Evolutionary conservation across 2,888 invertebrate genomes (phyloP).

Genomic region (Idaea dimidiata): DNA sequence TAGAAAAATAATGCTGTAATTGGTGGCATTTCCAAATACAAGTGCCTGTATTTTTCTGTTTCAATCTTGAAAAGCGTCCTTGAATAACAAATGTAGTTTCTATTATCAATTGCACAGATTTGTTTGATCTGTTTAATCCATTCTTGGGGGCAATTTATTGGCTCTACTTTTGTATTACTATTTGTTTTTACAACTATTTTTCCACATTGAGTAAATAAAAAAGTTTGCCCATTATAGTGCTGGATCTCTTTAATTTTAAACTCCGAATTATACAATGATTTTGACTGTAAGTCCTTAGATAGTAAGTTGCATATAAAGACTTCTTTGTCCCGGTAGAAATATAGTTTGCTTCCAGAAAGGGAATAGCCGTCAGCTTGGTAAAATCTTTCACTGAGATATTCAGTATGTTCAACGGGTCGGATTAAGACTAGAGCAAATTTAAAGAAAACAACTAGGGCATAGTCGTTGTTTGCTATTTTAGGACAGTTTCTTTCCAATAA

Average conservation of each 20-base stretch:
- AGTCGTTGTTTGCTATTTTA: slow-evolving; percentile 56
- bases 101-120: slow-evolving; percentile 52
- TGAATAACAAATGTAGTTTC: slow-evolving; percentile 65
- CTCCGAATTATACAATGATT: slow-evolving; percentile 47
- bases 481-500: slow-evolving; percentile 9
- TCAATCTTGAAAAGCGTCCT: slow-evolving; percentile 63
- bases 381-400: slow-evolving; percentile 46
- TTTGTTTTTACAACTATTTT: slow-evolving; percentile 47
- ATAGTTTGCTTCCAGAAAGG: slow-evolving; percentile 43
- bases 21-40: slow-evolving; percentile 63
- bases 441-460: slow-evolving; percentile 48
- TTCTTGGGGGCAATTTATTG: slow-evolving; percentile 52
- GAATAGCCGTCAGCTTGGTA: slow-evolving; percentile 60
- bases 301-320: slow-evolving; percentile 52
- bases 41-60: slow-evolving; percentile 54
- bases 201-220: slow-evolving; percentile 61
- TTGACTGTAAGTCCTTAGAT: slow-evolving; percentile 40
- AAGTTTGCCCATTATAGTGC: slow-evolving; percentile 39
- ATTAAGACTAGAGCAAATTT: slow-evolving; percentile 54
- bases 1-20: slow-evolving; percentile 68
- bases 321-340: slow-evolving; percentile 53
- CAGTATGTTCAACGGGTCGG: slow-evolving; percentile 43
- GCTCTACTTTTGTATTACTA: slow-evolving; percentile 34
- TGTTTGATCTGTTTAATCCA: slow-evolving; percentile 62
- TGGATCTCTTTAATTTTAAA: slow-evolving; percentile 61